phyloP scores from a whole-genome alignment of 2,113 vertebrate species.

The Propithecus coquereli region DNA sequence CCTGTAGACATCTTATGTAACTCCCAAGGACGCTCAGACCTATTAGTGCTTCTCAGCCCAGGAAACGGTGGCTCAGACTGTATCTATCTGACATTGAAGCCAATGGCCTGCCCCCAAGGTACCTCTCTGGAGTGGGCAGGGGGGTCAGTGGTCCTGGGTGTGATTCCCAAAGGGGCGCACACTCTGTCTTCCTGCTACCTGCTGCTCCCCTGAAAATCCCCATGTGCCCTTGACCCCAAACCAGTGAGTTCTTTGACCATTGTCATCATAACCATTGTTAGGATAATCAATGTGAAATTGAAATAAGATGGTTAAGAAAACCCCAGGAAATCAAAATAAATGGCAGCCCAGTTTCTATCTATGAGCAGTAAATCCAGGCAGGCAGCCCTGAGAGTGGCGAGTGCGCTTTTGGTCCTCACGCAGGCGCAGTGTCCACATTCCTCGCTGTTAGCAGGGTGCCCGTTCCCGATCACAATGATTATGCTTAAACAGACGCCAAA shows the following conservation, averaged over 20 bases:
- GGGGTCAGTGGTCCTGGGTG: not conserved
- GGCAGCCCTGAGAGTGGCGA: not conserved
- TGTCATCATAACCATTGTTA: not conserved
- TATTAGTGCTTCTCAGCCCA: not conserved
- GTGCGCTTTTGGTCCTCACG: fast-evolving
- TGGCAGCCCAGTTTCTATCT: not conserved
- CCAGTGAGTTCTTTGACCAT: not conserved
- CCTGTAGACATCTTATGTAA: not conserved
- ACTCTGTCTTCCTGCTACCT: not conserved
- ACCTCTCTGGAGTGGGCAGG: too few relatives aligned
- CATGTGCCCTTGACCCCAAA: not conserved
- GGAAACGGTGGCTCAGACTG: not conserved
- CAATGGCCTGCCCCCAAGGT: not conserved
- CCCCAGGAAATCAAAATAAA: not conserved
- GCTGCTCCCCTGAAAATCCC: not conserved
- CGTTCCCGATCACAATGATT: not conserved
- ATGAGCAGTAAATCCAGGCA: not conserved
- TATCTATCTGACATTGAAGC: not conserved
- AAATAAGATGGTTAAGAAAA: not conserved
- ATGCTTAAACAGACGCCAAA: not conserved
- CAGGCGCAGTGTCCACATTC: not conserved
- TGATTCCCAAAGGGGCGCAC: not conserved
- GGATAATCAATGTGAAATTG: not conserved
- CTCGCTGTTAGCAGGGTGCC: not conserved
- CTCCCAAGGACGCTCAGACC: not conserved